A percentile compares a stretch with the other conserved stretches of the same genome.
phyloP scores from a whole-genome alignment of 2,888 invertebrate species.

The Caenorhabditis angaria region DNA sequence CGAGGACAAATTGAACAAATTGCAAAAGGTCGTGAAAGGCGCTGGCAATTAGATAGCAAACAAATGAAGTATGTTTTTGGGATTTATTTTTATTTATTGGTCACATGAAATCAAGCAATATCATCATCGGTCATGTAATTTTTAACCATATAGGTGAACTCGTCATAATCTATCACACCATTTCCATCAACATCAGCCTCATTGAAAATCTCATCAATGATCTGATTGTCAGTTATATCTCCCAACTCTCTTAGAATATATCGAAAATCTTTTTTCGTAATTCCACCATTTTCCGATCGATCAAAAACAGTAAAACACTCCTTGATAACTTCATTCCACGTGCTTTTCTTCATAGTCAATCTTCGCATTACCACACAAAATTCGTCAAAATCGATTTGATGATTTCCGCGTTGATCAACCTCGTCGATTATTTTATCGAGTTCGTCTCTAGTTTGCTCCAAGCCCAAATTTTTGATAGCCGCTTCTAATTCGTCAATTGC shows the following conservation, averaged over 20 bases:
- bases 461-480: constrained; percentile 68
- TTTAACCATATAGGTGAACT: constrained; percentile 69
- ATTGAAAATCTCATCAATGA: constrained; percentile 65
- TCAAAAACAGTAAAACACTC: background rate
- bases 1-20: constrained; percentile 15
- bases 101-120: constrained; percentile 45
- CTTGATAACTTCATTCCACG: constrained; percentile 69
- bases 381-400: constrained; percentile 71
- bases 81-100: constrained; percentile 19
- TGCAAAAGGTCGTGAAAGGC: background rate
- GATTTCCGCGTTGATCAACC: constrained; percentile 70
- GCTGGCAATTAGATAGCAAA: background rate
- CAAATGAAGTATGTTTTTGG: too few species aligned
- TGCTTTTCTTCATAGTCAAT: constrained; percentile 67
- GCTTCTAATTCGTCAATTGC: constrained; percentile 64
- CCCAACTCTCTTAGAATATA: constrained; percentile 68
- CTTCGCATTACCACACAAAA: constrained; percentile 63
- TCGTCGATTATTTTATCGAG: constrained; percentile 66
- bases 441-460: constrained; percentile 67
- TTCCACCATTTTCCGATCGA: constrained; percentile 65
- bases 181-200: constrained; percentile 69
- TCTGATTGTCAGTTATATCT: constrained; percentile 63
- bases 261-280: constrained; percentile 68
- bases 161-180: constrained; percentile 70
- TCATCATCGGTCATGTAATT: constrained; percentile 71